Evolutionary conservation across 2,113 vertebrate genomes (phyloP), one percentile per base, ranked within the genome.

Genomic region (Ornithorhynchus anatinus): DNA sequence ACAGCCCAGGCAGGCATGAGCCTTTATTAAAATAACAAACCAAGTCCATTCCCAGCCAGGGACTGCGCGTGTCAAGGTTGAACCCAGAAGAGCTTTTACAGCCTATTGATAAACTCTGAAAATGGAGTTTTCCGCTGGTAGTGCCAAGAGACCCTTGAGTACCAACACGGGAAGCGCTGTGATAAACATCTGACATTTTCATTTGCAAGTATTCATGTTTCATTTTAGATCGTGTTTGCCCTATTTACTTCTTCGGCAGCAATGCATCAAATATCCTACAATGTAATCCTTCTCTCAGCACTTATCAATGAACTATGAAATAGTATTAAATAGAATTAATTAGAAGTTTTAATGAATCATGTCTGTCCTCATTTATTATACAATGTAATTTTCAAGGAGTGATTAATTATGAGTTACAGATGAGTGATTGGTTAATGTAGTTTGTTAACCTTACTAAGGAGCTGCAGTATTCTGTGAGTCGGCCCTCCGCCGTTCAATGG

Each of bases 311-410:
- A 94, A 91, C 91, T 94, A 94, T 92, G 91, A 92, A 94, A 94
- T 88, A 84, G 86, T 89, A 92, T 93, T 93, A 93, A 94, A 92
- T 91, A 92, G 90, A 93, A 93, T 93, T 94, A 94, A 94, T 94
- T 94, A 94, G 88, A 92, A 91, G 86, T 92, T 94, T 92, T 92
- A 94, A 94, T 94, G 91, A 94, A 92, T 93, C 89, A 90, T 93
- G 89, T 91, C 92, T 94, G 84, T 92, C 83, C 86, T 92, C 90
- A 92, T 94, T 93, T 93, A 92, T 93, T 93, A 93, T 89, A 94
- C 88, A 92, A 88, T 91, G 85, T 91, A 93, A 92, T 92, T 93
- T 93, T 89, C 86, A 81, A 82, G 83, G 84, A 92, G 81, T 91
- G 91, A 94, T 93, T 94, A 93, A 94, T 94, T 92, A 91, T 27